Percentiles rank a stretch among this genome's conserved stretches.
Evolutionary conservation across 2,888 invertebrate species (phyloP).

Genomic region (Drosophila pegasa): DNA sequence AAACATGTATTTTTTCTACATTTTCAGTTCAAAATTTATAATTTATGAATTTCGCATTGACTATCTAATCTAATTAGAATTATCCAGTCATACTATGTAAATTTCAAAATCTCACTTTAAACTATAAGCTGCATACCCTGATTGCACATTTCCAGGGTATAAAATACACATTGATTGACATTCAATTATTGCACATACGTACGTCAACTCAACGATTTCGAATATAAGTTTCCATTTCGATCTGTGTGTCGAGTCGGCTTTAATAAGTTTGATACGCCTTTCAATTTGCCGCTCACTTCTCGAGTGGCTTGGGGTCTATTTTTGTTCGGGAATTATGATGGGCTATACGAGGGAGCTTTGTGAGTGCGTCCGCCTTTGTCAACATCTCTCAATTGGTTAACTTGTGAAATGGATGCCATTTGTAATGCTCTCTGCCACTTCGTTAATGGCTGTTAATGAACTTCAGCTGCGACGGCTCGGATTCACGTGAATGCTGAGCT

Average conservation of each 20-base stretch:
- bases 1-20: too few species aligned
- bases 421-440: slow-evolving; percentile 29
- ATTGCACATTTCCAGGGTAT: not conserved
- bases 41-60: too few species aligned
- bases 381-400: slow-evolving; percentile 26
- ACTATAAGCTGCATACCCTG: not conserved
- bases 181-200: slow-evolving; percentile 57
- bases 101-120: too few species aligned
- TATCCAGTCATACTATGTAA: too few species aligned
- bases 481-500: slow-evolving; percentile 47
- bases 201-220: not conserved
- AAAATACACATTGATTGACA: slow-evolving; percentile 46
- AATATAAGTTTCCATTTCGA: slow-evolving; percentile 13
- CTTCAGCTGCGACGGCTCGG: slow-evolving; percentile 26
- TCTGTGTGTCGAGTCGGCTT: slow-evolving; percentile 15
- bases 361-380: slow-evolving; percentile 4
- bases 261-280: slow-evolving; percentile 38
- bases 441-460: slow-evolving; percentile 43
- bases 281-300: slow-evolving; percentile 20
- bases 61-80: too few species aligned
- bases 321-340: not conserved
- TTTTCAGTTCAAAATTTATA: too few species aligned
- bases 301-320: slow-evolving; percentile 3
- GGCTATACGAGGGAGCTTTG: not conserved
- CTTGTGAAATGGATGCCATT: slow-evolving; percentile 28